Evolutionary conservation across 2,113 vertebrate species (phyloP).

Genomic region (Neomonachus schauinslandi): DNA sequence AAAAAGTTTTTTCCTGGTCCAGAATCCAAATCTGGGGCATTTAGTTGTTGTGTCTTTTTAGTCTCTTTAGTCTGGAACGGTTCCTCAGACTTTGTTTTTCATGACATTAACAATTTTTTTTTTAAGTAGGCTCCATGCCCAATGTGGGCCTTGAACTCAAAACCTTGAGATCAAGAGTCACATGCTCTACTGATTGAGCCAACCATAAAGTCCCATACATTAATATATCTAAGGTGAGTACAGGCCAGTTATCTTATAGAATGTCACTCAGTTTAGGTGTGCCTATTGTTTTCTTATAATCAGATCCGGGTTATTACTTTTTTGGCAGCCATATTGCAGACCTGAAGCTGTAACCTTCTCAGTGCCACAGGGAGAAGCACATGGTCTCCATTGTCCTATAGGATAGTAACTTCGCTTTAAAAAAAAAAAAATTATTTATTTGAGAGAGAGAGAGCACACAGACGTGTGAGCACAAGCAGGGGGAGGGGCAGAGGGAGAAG

Average conservation of each 20-base stretch:
- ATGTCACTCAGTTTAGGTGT: neutral
- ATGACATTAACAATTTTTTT: neutral
- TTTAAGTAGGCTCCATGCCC: neutral
- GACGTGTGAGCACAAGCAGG: neutral
- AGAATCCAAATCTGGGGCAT: neutral
- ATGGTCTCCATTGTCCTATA: neutral
- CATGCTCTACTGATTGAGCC: neutral
- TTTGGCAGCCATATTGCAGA: neutral
- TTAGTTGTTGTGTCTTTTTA: neutral
- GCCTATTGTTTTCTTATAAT: neutral
- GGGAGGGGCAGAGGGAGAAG: neutral
- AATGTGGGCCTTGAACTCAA: neutral
- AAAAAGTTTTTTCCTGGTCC: neutral
- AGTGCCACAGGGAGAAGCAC: neutral
- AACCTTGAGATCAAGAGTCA: neutral
- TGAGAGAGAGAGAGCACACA: no score
- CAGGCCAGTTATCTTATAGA: neutral
- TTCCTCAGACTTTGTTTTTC: neutral
- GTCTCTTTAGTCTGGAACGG: neutral
- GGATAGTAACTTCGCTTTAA: neutral
- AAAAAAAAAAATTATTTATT: no score
- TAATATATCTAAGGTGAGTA: neutral
- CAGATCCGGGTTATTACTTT: neutral
- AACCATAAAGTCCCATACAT: neutral
- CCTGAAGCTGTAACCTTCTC: neutral